Base-by-base conservation (phyloP, 2,888 invertebrate species). In the Tortrix viridana region DNA sequence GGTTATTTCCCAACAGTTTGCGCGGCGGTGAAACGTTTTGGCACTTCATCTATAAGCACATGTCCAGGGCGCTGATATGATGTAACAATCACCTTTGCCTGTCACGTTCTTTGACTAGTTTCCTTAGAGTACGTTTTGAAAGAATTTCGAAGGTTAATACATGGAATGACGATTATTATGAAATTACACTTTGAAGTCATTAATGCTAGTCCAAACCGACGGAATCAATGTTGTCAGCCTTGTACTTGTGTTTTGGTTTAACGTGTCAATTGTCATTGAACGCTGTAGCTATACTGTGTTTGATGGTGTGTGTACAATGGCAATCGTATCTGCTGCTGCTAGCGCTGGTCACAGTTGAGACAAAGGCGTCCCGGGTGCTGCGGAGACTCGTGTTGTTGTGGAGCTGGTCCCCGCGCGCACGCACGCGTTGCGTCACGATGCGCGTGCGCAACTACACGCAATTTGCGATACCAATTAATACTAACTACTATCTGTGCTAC, bases 371-470 rank as follows among this genome's bases (percentile, higher is more conserved):
- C n/a, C n/a, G n/a, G n/a, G n/a, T n/a, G n/a, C n/a, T n/a, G n/a
- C n/a, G n/a, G 16, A 14, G 41, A 5, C n/a, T 14, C 6, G 41
- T n/a, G n/a, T 41, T 16, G 16, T 41, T 41, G 22, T 48, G 50
- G 41, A 49, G 58, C 23, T n/a, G n/a, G 37, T 63, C 61, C 58
- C 55, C 19, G 41, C 43, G 47, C 66, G 56, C 55, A 50, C 61
- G 44, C 43, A 43, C 43, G 14, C 12, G 50, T 53, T 57, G 58
- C 66, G 60, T 52, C 60, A 49, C 60, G 38, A 61, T 48, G 60
- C 57, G 63, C 65, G 65, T 64, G 54, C 58, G 55, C 67, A 64
- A 67, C 67, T 68, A 64, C 65, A 67, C 59, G 53, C 48, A 49
- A 44, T 56, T 57, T 46, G 53, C 48, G 60, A 38, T 52, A 53